Conservation (phyloP, 2,888 invertebrate genomes). For the Escarpia spicata region DNA sequence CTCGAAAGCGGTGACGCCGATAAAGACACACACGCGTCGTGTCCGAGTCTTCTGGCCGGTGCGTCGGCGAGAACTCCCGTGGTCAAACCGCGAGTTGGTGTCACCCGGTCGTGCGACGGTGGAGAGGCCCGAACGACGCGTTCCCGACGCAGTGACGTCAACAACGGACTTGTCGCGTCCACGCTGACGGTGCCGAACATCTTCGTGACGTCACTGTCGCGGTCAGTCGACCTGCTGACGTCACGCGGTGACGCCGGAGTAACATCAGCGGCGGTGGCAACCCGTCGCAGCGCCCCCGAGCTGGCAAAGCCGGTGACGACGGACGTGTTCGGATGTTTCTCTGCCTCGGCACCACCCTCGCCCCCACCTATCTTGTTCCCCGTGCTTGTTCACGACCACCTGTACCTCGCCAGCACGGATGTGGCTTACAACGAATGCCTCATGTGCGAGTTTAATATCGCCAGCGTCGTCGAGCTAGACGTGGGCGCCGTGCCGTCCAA, state of each 20-base stretch:
- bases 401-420: background rate
- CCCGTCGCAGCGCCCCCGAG: background rate
- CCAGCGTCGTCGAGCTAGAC: background rate
- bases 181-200: background rate
- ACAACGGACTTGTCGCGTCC: background rate
- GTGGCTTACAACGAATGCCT: background rate
- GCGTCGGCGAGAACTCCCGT: background rate
- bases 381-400: background rate
- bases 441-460: background rate
- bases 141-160: background rate
- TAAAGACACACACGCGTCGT: background rate
- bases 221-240: background rate
- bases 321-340: background rate
- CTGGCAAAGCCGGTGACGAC: background rate
- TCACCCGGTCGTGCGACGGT: background rate
- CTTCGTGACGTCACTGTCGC: conserved; percentile 1
- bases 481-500: background rate
- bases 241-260: background rate
- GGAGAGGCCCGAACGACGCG: background rate
- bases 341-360: background rate
- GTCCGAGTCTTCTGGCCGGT: background rate
- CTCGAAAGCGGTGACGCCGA: background rate
- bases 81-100: background rate
- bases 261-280: background rate
- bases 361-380: background rate